These are phyloP conservation scores for Drosophila rufa DNA, from an alignment of 1,140 invertebrate species.

Conservation along the genomic window DNA sequence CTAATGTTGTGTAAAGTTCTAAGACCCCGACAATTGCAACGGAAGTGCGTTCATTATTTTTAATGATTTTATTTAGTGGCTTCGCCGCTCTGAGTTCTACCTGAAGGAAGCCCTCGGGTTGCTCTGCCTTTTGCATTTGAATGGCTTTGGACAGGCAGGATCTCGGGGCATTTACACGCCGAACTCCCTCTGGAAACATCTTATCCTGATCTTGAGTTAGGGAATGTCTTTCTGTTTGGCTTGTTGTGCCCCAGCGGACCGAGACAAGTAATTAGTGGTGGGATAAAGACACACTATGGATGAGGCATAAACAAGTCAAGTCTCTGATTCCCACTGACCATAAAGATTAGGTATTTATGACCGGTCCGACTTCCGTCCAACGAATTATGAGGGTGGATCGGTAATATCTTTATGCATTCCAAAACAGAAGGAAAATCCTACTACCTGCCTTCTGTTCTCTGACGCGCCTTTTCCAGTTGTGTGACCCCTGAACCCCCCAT, in stretches of 20 bases:
- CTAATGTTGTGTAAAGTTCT: constrained; percentile 77
- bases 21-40: constrained; percentile 69
- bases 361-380: constrained; percentile 40
- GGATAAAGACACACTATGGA: constrained; percentile 19
- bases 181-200: constrained; percentile 12
- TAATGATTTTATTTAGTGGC: constrained; percentile 81
- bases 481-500: constrained; percentile 10
- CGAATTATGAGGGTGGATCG: constrained; percentile 42
- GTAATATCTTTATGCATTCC: constrained; percentile 42
- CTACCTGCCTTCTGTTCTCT: constrained; percentile 22
- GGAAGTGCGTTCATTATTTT: constrained; percentile 83
- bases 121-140: constrained; percentile 32
- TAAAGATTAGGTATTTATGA: constrained; percentile 54
- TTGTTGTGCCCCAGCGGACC: constrained; percentile 27
- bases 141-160: constrained; percentile 38
- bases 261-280: constrained; percentile 48
- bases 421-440: constrained; percentile 18
- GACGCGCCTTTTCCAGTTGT: constrained; percentile 1
- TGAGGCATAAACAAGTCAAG: constrained; percentile 50
- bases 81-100: constrained; percentile 15
- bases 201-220: constrained; percentile 47
- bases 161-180: constrained; percentile 35
- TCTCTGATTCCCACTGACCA: constrained; percentile 50
- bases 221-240: constrained; percentile 13
- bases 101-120: constrained; percentile 11